These are phyloP conservation scores for Halocynthia aurantium DNA, from an alignment of 23 tunicate genomes.

Conservation along the genomic window DNA sequence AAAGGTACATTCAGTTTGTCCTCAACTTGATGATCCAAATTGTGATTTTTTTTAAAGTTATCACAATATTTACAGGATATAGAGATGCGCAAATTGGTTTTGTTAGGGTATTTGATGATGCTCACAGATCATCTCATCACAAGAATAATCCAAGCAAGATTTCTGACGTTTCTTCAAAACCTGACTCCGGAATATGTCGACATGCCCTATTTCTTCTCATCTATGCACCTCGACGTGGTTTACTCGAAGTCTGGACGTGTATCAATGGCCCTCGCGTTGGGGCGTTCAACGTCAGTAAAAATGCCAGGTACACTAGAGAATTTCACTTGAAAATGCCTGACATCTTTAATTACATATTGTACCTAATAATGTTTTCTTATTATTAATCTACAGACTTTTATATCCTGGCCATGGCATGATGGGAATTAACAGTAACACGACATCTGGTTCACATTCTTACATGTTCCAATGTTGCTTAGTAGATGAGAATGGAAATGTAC, in stretches of 20 bases:
- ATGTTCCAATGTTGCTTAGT: constrained; percentile 65
- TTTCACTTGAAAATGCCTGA: background rate
- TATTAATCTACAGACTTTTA: constrained; percentile 32
- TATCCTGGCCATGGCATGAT: constrained; percentile 57
- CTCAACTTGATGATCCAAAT: background rate
- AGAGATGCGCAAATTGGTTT: constrained; percentile 89
- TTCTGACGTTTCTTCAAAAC: constrained; percentile 12
- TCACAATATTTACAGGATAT: constrained; percentile 40
- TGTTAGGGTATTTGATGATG: constrained; percentile 35
- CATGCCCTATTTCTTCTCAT: constrained; percentile 72
- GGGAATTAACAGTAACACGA: constrained; percentile 27
- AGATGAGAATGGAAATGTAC: constrained; percentile 45
- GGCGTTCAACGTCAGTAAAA: constrained; percentile 78
- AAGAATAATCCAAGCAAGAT: background rate
- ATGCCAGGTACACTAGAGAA: constrained; percentile 34
- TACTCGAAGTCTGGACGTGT: constrained; percentile 90
- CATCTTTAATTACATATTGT: background rate
- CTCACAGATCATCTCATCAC: constrained; percentile 8
- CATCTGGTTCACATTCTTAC: background rate
- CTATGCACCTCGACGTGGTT: constrained; percentile 84
- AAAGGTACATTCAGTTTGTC: constrained; percentile 49
- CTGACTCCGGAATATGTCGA: background rate
- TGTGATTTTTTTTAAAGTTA: background rate
- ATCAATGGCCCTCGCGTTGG: constrained; percentile 90
- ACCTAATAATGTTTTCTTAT: background rate